Base-by-base conservation (phyloP, 2,888 invertebrate species). In the Agriotes lineatus region DNA sequence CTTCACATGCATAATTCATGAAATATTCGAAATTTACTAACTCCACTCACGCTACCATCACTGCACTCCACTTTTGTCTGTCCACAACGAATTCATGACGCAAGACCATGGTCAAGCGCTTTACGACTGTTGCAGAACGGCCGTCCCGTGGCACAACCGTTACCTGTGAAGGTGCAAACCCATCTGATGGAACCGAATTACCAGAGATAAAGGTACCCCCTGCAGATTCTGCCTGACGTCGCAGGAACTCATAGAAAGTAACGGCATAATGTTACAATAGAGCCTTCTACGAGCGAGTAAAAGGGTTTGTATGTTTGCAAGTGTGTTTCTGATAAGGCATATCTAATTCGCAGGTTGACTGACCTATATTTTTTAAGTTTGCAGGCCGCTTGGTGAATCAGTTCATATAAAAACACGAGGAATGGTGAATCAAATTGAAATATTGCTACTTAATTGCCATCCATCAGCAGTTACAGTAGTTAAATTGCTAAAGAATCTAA, bases 1-100 rank as follows among this genome's bases (percentile, higher is more conserved):
- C 54, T 57, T 56, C 16, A 20, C 44, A 45, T 65, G 20, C 65
- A 65, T 65, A 16, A 65, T 65, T 57, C 39, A 65, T 57, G 35
- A 19, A 52, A 52, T 52, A 52, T 52, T 22, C 16, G 4, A 25
- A 58, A 42, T 35, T 54, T 54, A 16, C 14, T 14, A 33, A 30
- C 4, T 18, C 14, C 4, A 52, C 18, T 35, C 18, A 12, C 48
- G 1, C n/a, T 22, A 14, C 25, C 48, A 10, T n/a, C 48, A 22
- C 10, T 22, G 19, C 45, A 22, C 48, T 22, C 22, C 20, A 48
- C 48, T 48, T 48, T 48, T 48, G 22, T 48, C 22, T 22, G 25
- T 7, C 7, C 4, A 48, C 25, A 48, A 48, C 25, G 14, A 48
- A 48, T 48, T 42, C 16, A 9, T 18, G 48, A 14, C 10, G 39